phyloP scores from a whole-genome alignment of 2,113 vertebrate species.

The Ciconia stormi region DNA sequence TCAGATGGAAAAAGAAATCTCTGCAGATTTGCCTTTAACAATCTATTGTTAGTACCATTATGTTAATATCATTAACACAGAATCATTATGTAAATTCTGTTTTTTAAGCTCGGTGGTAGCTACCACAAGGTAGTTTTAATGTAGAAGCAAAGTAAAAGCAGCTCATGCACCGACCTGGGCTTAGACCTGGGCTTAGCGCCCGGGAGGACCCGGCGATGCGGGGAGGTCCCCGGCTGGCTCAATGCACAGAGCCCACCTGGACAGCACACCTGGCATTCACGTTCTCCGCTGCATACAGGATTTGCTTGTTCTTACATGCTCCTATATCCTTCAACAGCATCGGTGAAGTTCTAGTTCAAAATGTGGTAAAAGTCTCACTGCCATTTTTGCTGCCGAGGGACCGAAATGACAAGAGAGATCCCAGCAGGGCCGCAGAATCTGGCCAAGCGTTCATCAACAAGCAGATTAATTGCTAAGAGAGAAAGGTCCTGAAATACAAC shows the following conservation, averaged over 20 bases:
- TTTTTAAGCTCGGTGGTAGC: neutral
- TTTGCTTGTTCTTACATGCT: neutral
- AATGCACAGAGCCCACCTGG: neutral
- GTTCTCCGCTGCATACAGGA: neutral
- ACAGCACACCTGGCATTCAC: neutral
- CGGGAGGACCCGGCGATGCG: fast-evolving
- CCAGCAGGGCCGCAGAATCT: neutral
- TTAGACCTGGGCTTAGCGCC: neutral
- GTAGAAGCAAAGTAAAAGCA: neutral
- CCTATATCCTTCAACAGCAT: neutral
- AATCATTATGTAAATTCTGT: neutral
- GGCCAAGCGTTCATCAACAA: neutral
- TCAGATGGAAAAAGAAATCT: conserved; percentile 5
- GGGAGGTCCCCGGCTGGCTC: neutral
- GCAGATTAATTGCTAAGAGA: conserved; percentile 15
- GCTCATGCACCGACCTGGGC: neutral
- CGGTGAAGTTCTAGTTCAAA: neutral
- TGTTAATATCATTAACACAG: conserved; percentile 7
- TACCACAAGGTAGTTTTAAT: neutral
- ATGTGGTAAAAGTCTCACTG: fast-evolving
- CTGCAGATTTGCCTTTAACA: neutral
- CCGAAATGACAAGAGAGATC: neutral
- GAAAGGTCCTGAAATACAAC: conserved; percentile 15
- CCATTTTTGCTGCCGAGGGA: neutral
- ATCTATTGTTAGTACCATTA: neutral